phyloP scores from a whole-genome alignment of 2,113 vertebrate species.

The Phalacrocorax brasilianus region DNA sequence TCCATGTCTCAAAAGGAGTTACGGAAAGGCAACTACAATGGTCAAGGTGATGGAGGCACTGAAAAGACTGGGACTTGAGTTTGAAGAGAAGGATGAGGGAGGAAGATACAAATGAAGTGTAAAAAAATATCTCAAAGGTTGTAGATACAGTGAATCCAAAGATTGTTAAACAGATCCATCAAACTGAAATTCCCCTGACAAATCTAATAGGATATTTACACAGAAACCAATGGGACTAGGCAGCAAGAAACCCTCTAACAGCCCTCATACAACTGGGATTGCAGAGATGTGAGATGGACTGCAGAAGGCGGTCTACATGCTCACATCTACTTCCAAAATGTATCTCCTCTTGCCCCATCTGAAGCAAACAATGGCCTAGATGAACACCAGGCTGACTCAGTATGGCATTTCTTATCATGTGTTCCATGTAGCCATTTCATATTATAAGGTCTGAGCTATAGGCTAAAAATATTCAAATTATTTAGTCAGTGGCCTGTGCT shows the following conservation, averaged over 20 bases:
- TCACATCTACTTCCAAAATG: not conserved
- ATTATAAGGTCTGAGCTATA: not conserved
- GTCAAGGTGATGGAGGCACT: not conserved
- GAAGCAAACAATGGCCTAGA: not conserved
- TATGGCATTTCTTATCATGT: not conserved
- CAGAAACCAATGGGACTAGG: not conserved
- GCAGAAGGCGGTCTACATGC: not conserved
- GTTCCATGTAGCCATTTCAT: not conserved
- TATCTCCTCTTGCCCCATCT: not conserved
- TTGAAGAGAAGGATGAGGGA: not conserved
- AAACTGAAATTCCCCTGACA: not conserved
- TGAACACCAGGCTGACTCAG: not conserved
- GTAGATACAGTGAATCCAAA: not conserved
- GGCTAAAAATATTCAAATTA: not conserved
- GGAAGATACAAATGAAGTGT: not conserved
- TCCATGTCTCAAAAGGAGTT: not conserved
- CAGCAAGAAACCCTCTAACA: not conserved
- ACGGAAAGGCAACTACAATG: not conserved
- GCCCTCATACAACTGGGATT: not conserved
- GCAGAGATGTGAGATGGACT: not conserved
- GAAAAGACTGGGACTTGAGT: not conserved
- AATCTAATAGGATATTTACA: not conserved
- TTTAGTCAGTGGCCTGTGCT: not conserved
- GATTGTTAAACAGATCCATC: not conserved
- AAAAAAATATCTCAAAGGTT: not conserved